Evolutionary conservation across 2,113 vertebrate genomes (phyloP), one percentile per base, ranked within the genome.

Genomic region (Pachypanchax playfairii): DNA sequence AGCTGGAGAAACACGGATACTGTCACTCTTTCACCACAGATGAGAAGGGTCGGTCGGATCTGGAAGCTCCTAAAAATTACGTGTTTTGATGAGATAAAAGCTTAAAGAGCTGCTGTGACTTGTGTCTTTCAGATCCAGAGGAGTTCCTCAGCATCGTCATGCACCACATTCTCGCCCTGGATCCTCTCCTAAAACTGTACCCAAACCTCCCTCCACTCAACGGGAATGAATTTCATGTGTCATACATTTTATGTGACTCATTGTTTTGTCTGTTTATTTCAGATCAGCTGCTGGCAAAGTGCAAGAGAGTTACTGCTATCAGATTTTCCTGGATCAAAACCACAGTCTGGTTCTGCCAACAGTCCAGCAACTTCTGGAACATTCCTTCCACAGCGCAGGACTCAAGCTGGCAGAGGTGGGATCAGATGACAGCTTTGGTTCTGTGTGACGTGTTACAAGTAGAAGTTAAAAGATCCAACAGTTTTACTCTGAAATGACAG

Each of bases 101-200:
- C 31, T 29, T 8, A 7, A n/a, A 52, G 0, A 11, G 17, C 1
- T n/a, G 10, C 25, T 47, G 18, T 61, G 41, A 6, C 6, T n/a
- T 35, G 29, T 84, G 10, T 66, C 15, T 74, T 78, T 33, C 79
- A 97, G 95, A 97, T 85, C 95, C 95, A 0, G 95, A 97, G 67
- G 95, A 97, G 87, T 97, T 97, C 63, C 93, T 97, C 5, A 94
- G 69, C 4, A 88, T 96, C 70, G 91, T 96, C 33, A 96, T 96
- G 94, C 92, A 95, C 4, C 89, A 93, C 17, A 88, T 97, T 48
- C 87, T 96, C 14, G 85, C 89, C 4, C 87, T 96, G 63, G 95
- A 97, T 15, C 95, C 95, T 0, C 93, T 94, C 0, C 38, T 96
- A 52, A 95, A 93, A 70, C 90, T 97, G 94, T 96, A 86, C 1